Base-by-base conservation (phyloP, 2,797 vertebrate genomes). In the Poeciliopsis infans region DNA sequence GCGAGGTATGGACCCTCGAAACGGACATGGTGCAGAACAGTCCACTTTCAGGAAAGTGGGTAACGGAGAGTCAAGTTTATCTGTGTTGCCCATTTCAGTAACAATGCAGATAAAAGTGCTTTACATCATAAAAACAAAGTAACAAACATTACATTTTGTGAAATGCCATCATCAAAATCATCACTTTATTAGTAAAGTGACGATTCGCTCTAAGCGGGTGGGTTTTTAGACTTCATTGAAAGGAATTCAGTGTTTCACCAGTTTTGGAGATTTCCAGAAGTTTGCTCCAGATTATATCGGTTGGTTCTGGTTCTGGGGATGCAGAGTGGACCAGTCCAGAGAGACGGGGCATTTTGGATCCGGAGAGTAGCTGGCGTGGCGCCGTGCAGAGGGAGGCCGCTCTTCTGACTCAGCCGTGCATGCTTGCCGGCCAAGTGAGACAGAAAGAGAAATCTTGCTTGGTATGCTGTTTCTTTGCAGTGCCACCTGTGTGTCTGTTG, bases 401-500 rank as follows among this genome's bases (percentile, higher is more conserved):
- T 75, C 74, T 73, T 88, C 66, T 90, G 84, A 85, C 80, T 87
- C 88, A 86, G 75, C 72, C 83, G 83, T 20, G 1, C 79, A 80
- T 74, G 83, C 78, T 83, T 77, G 80, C 43, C 61, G 80, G 84
- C 78, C 87, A 85, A 78, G 47, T 77, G 43, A 81, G 82, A 75
- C 84, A 79, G 57, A 79, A 61, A 85, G 82, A 88, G 83, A 91
- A 86, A 84, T 86, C 80, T 75, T 76, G 85, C 83, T 77, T 89
- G 95, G 94, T 94, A 95, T 95, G 94, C 84, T 49, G 72, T 91
- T 91, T 91, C 87, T 93, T 89, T 92, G 77, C 86, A 89, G 86
- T 93, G 91, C 94, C 95, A 95, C 95, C 95, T 96, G 95, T 92
- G 91, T 89, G 90, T 94, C 93, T 95, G 93, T 95, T 95, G 92